These are phyloP conservation scores for Amphiprion percula DNA, from an alignment of 2,113 vertebrate genomes.

Conservation along the genomic window DNA sequence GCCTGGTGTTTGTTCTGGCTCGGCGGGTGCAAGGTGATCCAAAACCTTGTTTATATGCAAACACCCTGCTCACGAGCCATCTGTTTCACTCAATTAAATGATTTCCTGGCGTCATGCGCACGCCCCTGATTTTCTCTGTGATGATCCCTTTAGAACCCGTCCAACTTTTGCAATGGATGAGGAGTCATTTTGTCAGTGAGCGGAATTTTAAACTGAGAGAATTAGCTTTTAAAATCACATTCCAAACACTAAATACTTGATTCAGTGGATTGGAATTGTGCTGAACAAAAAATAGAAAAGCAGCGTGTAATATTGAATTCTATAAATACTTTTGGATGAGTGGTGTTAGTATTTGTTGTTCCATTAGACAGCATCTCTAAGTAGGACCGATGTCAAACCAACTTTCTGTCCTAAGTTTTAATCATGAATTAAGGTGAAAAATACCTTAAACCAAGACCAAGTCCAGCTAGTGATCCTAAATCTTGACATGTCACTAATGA, in stretches of 20 bases:
- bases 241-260: neutral
- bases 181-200: conserved; percentile 7
- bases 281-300: no score
- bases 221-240: conserved; percentile 6
- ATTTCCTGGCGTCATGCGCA: conserved; percentile 30
- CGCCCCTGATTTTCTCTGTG: conserved; percentile 19
- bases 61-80: conserved; percentile 43
- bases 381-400: no score
- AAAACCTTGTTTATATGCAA: conserved; percentile 56
- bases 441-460: neutral
- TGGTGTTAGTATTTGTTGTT: no score
- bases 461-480: fast-evolving
- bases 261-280: neutral
- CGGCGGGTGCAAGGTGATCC: conserved; percentile 9
- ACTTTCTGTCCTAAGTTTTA: neutral
- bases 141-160: conserved; percentile 27
- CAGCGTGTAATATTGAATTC: no score
- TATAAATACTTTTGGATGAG: no score
- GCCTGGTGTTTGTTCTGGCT: conserved; percentile 55
- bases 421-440: neutral
- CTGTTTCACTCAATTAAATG: conserved; percentile 53
- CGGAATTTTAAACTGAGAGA: neutral
- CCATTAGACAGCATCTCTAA: no score
- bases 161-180: conserved; percentile 24
- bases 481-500: neutral